Percentiles rank a stretch among this genome's conserved stretches.
Evolutionary conservation across 2,113 vertebrate species (phyloP).

Genomic region (Chrysemys picta): DNA sequence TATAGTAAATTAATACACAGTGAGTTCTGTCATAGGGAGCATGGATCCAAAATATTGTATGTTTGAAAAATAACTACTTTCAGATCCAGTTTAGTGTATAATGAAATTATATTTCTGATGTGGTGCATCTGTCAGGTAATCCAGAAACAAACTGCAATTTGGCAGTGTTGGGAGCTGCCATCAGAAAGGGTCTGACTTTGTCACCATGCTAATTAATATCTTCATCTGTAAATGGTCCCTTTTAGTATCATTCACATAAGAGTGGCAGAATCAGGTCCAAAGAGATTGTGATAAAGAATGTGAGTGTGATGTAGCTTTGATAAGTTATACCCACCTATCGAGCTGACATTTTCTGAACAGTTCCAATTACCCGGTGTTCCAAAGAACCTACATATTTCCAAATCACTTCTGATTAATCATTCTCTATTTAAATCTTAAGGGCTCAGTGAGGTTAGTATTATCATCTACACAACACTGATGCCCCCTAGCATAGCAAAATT

Average conservation of each 20-base stretch:
- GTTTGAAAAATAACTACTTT: neutral
- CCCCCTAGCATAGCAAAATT: neutral
- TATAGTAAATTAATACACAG: neutral
- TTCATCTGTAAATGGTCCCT: no score
- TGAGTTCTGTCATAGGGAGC: neutral
- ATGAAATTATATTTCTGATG: neutral
- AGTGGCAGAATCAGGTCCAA: fast-evolving
- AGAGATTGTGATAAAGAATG: neutral
- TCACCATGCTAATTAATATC: neutral
- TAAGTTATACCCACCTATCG: neutral
- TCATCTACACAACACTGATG: neutral
- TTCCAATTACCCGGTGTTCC: neutral
- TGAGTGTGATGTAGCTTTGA: neutral
- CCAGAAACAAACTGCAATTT: neutral
- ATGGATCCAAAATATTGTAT: neutral
- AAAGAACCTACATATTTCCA: neutral
- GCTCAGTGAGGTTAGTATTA: neutral
- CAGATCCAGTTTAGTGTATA: neutral
- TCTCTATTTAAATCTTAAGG: neutral
- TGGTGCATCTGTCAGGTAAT: neutral
- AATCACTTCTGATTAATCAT: neutral
- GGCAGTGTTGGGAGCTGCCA: no score
- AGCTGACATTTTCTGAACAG: neutral
- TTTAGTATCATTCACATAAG: fast-evolving
- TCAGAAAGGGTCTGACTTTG: neutral